Evolutionary conservation across 1,140 invertebrate species (phyloP), one percentile per base, ranked within the genome.

Genomic region (Chrysopa pallens): DNA sequence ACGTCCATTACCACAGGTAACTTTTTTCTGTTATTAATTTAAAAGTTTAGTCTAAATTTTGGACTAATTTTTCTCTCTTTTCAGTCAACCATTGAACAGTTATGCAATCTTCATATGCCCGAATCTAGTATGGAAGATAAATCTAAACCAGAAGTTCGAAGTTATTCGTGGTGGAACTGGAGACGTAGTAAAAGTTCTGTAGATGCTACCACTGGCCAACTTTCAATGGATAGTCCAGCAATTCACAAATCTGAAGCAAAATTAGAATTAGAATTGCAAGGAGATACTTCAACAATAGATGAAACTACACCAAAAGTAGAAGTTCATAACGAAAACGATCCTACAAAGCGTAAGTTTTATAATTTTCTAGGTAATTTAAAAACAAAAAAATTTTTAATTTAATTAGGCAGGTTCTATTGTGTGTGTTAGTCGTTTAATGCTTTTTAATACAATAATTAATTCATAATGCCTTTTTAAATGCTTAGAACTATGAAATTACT

Each of bases 121-220:
- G 52, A 60, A 27, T 56, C 14, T 64, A 58, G 33, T 29, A 46
- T 49, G 41, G 46, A 60, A 4, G 58, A 58, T 41, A 58, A 57
- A 35, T 48, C 48, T 49, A 57, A 48, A 48, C 38, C 47, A 40
- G 62, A 67, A 51, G 60, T 59, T 43, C 63, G 68, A 38, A 54
- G 58, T 23, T 67, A 67, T 52, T 78, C 74, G 6, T 83, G 80
- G 79, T 84, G 79, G 69, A 72, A 68, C 56, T 84, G 82, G 80
- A 60, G 79, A 14, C 66, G 79, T 17, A 48, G 51, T n/a, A 52
- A 48, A 28, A 46, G 48, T 13, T 69, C 72, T 11, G 55, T 65
- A 39, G 65, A 67, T 47, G 53, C 54, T 6, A 50, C 64, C 8
- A 33, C 36, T 23, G 9, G 8, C 4, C 38, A 38, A 38, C 13